Evolutionary conservation across 2,113 vertebrate species (phyloP).

Genomic region (human (Homo sapiens)): GRCh38 chr20:36869001-36869500

Average conservation of each 20-base stretch:
- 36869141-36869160: neutral
- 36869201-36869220: neutral
- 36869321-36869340: too few species aligned
- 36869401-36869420: too few species aligned
- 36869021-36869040: neutral
- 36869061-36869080: too few species aligned
- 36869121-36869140: fast-evolving
- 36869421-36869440: too few species aligned
- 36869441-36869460: too few species aligned
- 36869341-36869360: too few species aligned
- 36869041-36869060: neutral
- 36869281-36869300: neutral
- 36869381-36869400: too few species aligned
- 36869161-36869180: neutral
- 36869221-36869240: neutral
- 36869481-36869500: too few species aligned
- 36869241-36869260: neutral
- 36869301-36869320: neutral
- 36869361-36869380: too few species aligned
- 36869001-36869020: neutral
- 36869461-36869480: too few species aligned
- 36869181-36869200: neutral
- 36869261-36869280: neutral
- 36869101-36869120: neutral
- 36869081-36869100: too few species aligned